These are phyloP conservation scores for Enteromius afrohamiltoni DNA, from an alignment of 2,797 vertebrate species.

Conservation along the genomic window DNA sequence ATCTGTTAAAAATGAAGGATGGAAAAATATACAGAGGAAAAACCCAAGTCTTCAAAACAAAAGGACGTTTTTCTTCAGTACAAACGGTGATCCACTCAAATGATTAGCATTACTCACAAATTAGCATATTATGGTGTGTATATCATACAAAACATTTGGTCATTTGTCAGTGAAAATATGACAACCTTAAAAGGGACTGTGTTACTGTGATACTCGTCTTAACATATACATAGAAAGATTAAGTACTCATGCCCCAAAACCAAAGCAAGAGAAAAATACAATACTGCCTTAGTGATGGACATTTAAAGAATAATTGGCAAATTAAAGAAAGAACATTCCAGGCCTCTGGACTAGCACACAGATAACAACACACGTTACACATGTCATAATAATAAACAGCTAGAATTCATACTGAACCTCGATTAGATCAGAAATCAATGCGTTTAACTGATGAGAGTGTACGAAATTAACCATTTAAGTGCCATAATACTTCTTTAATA, in stretches of 20 bases:
- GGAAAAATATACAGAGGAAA: conserved; percentile 41
- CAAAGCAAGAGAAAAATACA: conserved; percentile 53
- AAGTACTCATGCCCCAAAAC: conserved; percentile 52
- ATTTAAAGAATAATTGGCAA: conserved; percentile 44
- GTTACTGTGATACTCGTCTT: conserved; percentile 42
- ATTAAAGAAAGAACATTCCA: conserved; percentile 49
- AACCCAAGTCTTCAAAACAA: conserved; percentile 10
- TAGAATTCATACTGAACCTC: conserved; percentile 33
- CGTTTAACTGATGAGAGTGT: conserved; percentile 10
- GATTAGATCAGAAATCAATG: conserved; percentile 43
- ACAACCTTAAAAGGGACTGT: conserved; percentile 53
- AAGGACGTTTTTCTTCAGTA: conserved; percentile 36
- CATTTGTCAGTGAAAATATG: conserved; percentile 53
- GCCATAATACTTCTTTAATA: conserved; percentile 26
- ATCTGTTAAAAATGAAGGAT: conserved; percentile 60
- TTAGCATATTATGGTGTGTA: conserved; percentile 49
- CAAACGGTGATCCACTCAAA: conserved; percentile 49
- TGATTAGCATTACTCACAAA: conserved; percentile 48
- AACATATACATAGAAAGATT: conserved; percentile 51
- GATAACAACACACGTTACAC: conserved; percentile 41
- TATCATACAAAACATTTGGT: conserved; percentile 58
- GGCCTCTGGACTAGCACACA: conserved; percentile 51
- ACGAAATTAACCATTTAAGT: conserved; percentile 37
- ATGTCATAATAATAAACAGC: conserved; percentile 45
- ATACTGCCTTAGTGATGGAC: conserved; percentile 52